These are phyloP conservation scores for Lithobates sylvaticus DNA, from an alignment of 2,797 vertebrate genomes.

Conservation along the genomic window DNA sequence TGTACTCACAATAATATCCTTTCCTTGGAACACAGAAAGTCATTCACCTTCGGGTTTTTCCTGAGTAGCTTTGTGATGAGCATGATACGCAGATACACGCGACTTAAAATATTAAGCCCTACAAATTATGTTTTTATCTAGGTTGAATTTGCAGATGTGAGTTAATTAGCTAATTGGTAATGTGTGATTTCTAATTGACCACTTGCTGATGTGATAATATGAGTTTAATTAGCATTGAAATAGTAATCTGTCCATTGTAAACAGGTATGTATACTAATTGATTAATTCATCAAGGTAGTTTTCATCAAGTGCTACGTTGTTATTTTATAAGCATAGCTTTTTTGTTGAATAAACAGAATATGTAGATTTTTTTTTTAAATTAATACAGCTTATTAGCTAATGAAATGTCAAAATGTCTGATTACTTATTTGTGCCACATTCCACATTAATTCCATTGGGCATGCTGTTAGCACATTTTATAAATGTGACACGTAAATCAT, in stretches of 20 bases:
- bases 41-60: no score
- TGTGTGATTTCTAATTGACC: constrained; percentile 43
- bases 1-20: no score
- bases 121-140: neutral
- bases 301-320: constrained; percentile 1
- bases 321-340: neutral
- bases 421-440: neutral
- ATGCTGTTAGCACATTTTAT: neutral
- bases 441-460: neutral
- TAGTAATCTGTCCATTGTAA: constrained; percentile 34
- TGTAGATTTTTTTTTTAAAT: neutral
- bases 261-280: constrained; percentile 39
- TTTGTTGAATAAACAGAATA: constrained; percentile 35
- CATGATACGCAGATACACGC: neutral
- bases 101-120: neutral
- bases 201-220: constrained; percentile 47
- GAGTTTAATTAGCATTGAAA: constrained; percentile 36
- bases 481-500: neutral
- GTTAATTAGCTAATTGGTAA: constrained; percentile 39
- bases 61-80: no score
- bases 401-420: neutral
- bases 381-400: neutral
- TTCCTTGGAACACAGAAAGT: no score
- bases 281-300: constrained; percentile 21
- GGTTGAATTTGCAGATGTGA: constrained; percentile 21